A percentile compares a stretch with the other conserved stretches of the same genome.
phyloP scores from a whole-genome alignment of 2,888 invertebrate genomes.

The Galeopsomyia nigrocyanea region DNA sequence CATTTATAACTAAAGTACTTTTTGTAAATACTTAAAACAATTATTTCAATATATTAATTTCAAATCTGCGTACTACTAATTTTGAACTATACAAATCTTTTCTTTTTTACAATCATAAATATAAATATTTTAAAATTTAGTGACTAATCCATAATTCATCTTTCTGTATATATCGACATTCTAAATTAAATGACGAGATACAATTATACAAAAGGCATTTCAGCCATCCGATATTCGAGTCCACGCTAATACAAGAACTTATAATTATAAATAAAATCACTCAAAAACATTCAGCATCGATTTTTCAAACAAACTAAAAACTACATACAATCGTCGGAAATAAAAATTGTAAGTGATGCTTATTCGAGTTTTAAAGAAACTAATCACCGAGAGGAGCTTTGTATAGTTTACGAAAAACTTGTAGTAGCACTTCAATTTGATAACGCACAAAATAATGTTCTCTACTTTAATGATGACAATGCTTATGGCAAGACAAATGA shows the following conservation, averaged over 20 bases:
- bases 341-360: conserved; percentile 26
- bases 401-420: conserved; percentile 17
- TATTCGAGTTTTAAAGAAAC: not conserved
- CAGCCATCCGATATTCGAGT: conserved; percentile 20
- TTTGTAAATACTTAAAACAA: conserved; percentile 32
- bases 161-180: not conserved
- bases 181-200: conserved; percentile 16
- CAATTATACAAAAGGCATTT: conserved; percentile 15
- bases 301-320: conserved; percentile 16
- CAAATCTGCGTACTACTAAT: conserved; percentile 40
- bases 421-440: not conserved
- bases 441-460: conserved; percentile 8
- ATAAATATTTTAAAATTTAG: conserved; percentile 19
- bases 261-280: conserved; percentile 17
- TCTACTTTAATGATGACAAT: conserved; percentile 32
- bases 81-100: conserved; percentile 42
- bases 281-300: conserved; percentile 20
- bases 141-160: conserved; percentile 34
- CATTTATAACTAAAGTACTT: conserved; percentile 36
- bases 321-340: conserved; percentile 9
- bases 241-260: conserved; percentile 14
- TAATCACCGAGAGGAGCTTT: conserved; percentile 3
- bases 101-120: conserved; percentile 41
- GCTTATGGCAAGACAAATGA: conserved; percentile 46
- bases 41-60: conserved; percentile 44